Conservation (phyloP, 2,888 invertebrate genomes). For the Agonopterix arenella region DNA sequence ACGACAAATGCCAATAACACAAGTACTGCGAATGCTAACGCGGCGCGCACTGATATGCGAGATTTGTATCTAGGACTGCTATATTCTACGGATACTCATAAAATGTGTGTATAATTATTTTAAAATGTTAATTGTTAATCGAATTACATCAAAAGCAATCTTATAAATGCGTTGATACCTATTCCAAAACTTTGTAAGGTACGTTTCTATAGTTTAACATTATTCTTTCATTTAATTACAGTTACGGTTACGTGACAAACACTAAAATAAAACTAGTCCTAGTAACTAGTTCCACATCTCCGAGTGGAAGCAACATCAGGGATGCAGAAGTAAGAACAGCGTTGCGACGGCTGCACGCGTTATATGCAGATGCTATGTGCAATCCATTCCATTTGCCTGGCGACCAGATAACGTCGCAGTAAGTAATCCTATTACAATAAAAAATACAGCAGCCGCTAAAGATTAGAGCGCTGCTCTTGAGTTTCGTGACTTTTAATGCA, state of each 20-base stretch:
- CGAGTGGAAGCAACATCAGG: slow-evolving; percentile 89
- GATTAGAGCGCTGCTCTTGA: too few relatives aligned
- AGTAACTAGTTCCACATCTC: slow-evolving; percentile 94
- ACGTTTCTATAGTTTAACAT: too few relatives aligned
- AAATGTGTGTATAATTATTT: slow-evolving; percentile 82
- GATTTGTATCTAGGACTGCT: slow-evolving; percentile 94
- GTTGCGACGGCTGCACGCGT: slow-evolving; percentile 88
- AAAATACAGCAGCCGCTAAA: too few relatives aligned
- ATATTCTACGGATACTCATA: slow-evolving; percentile 96
- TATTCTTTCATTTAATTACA: slow-evolving; percentile 40
- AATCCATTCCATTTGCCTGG: slow-evolving; percentile 98
- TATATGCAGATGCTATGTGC: slow-evolving; percentile 96
- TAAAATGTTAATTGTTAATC: background rate
- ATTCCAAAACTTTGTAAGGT: too few relatives aligned
- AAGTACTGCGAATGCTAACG: slow-evolving; percentile 71
- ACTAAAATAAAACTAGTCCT: slow-evolving; percentile 96
- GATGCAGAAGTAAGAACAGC: slow-evolving; percentile 97
- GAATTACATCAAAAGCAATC: too few relatives aligned
- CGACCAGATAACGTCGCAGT: slow-evolving; percentile 91
- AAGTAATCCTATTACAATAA: slow-evolving; percentile 58
- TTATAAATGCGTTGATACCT: too few relatives aligned
- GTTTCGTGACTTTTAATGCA: too few relatives aligned
- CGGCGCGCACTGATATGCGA: slow-evolving; percentile 82
- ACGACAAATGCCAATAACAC: slow-evolving; percentile 55
- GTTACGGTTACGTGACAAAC: slow-evolving; percentile 98